phyloP scores from a whole-genome alignment of 2,888 invertebrate genomes.

The Pharmacophagus antenor region DNA sequence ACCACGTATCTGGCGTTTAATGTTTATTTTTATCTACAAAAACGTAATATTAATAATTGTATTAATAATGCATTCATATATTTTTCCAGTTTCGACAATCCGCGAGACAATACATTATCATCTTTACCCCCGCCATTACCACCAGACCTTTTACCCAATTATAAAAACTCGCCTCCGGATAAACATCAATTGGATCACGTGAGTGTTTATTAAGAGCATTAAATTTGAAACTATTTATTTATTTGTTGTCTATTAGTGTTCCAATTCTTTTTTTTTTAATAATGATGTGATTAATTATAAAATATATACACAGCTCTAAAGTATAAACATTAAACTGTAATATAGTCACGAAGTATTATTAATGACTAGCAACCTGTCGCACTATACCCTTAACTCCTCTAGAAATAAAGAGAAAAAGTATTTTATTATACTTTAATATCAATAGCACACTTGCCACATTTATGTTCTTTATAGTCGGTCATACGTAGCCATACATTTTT shows the following conservation, averaged over 20 bases:
- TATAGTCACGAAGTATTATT: no score
- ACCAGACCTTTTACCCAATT: constrained; percentile 88
- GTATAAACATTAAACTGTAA: no score
- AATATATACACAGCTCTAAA: no score
- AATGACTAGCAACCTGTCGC: no score
- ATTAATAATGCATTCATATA: constrained; percentile 2
- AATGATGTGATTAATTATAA: no score
- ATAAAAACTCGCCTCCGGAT: constrained; percentile 90
- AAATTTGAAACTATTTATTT: not conserved
- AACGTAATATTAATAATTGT: not conserved
- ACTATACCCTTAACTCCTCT: no score
- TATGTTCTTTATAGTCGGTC: no score
- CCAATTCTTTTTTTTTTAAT: not conserved
- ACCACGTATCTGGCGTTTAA: not conserved
- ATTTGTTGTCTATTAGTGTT: not conserved
- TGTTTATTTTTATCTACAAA: not conserved
- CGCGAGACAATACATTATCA: constrained; percentile 73
- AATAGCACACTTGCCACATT: no score
- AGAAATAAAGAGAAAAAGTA: no score
- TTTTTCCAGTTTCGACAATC: constrained; percentile 56
- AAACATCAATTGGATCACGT: constrained; percentile 96
- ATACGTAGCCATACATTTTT: no score
- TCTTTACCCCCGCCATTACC: constrained; percentile 83
- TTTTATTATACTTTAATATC: no score
- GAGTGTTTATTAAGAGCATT: constrained; percentile 35